Evolutionary conservation across 2,797 vertebrate species (phyloP).

Genomic region (Meda fulgida): DNA sequence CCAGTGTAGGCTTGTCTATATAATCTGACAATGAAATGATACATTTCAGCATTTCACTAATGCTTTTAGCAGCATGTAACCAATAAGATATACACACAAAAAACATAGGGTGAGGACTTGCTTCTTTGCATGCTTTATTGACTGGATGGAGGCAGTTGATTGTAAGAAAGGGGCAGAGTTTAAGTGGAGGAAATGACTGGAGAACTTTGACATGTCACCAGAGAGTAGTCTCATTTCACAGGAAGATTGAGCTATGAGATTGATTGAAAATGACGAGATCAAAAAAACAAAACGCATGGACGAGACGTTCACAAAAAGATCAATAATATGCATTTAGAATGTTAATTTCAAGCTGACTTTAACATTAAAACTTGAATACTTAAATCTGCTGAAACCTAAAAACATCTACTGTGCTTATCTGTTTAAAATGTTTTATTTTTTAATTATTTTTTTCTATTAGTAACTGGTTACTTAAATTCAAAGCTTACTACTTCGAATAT

Average conservation of each 20-base stretch:
- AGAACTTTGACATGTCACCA: neutral
- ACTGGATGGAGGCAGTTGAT: neutral
- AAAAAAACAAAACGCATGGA: neutral
- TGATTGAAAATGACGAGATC: neutral
- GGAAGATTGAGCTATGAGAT: neutral
- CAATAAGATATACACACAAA: neutral
- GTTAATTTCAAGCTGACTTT: neutral
- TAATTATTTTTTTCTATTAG: no score
- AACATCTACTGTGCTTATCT: no score
- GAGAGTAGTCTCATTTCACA: neutral
- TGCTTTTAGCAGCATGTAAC: neutral
- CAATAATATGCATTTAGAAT: neutral
- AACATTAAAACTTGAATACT: neutral
- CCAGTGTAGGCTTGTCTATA: neutral
- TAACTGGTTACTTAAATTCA: neutral
- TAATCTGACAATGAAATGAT: neutral
- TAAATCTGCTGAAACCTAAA: neutral
- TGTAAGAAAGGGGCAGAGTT: neutral
- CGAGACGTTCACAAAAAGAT: neutral
- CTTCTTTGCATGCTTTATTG: neutral
- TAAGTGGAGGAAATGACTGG: neutral
- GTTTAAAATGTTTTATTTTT: neutral
- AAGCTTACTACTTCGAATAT: neutral
- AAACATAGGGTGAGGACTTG: no score
- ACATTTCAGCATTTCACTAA: neutral